These are phyloP conservation scores for Smutsia temminckii DNA, from an alignment of 2,797 vertebrate genomes.

Conservation along the genomic window DNA sequence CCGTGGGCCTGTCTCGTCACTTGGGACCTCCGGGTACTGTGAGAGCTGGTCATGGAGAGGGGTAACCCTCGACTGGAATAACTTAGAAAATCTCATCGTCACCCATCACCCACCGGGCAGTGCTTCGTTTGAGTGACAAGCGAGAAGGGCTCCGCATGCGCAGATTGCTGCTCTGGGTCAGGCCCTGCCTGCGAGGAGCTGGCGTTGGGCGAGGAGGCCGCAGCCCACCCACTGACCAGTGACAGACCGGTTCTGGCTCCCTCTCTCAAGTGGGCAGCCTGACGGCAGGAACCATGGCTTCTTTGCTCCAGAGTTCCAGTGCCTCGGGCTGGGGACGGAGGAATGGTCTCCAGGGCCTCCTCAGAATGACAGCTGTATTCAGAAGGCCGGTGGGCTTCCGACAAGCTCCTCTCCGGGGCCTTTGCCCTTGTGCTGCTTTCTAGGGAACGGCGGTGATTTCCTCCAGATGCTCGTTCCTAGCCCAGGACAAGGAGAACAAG, in stretches of 20 bases:
- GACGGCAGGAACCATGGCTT: neutral
- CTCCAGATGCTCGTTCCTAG: neutral
- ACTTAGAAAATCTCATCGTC: too few relatives aligned
- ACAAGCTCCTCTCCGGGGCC: neutral
- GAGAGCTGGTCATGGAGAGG: neutral
- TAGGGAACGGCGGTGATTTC: neutral
- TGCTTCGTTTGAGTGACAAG: neutral
- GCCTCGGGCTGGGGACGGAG: neutral
- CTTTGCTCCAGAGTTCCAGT: too few relatives aligned
- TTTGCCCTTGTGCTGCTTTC: neutral
- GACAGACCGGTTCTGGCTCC: too few relatives aligned
- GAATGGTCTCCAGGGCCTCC: neutral
- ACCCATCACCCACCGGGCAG: neutral
- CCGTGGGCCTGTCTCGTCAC: neutral
- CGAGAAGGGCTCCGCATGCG: fast-evolving
- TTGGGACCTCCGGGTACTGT: neutral
- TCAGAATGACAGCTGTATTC: neutral
- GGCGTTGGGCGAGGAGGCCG: neutral
- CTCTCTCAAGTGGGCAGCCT: neutral
- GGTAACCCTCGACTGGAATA: neutral
- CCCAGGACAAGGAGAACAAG: neutral
- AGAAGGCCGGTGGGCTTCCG: neutral
- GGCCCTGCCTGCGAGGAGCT: neutral
- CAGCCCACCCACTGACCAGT: neutral
- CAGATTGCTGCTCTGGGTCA: fast-evolving